Conservation (phyloP, 2,888 invertebrate genomes). For the Ichneumoninae sp. region DNA sequence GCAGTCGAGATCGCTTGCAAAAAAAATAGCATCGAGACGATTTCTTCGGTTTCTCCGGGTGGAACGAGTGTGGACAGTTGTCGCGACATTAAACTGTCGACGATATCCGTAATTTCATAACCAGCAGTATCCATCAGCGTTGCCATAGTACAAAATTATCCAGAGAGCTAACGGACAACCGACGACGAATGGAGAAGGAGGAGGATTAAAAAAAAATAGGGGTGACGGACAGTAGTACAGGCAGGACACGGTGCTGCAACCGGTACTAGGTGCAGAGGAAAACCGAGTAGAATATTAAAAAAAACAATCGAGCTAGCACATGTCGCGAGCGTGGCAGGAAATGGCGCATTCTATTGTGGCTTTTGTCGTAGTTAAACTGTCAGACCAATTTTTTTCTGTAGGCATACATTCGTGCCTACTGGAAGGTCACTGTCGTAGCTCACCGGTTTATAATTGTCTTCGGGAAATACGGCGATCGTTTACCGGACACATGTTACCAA, state of each 20-base stretch:
- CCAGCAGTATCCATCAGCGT: slow-evolving; percentile 57
- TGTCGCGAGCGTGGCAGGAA: slow-evolving; percentile 81
- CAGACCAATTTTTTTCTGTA: slow-evolving; percentile 78
- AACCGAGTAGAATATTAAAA: slow-evolving; percentile 52
- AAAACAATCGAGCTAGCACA: slow-evolving; percentile 74
- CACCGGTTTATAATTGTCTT: slow-evolving; percentile 71
- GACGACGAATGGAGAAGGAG: slow-evolving; percentile 50
- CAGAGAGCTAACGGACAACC: slow-evolving; percentile 11
- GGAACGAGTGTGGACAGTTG: slow-evolving; percentile 74
- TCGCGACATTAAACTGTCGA: slow-evolving; percentile 80
- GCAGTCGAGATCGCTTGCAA: not conserved
- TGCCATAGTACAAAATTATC: slow-evolving; percentile 47
- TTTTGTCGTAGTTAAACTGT: slow-evolving; percentile 84
- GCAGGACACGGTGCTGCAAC: slow-evolving; percentile 49
- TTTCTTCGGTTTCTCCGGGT: not conserved
- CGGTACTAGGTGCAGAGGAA: slow-evolving; percentile 61
- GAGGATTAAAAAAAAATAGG: slow-evolving; percentile 56
- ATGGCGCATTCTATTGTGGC: slow-evolving; percentile 83
- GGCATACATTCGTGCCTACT: slow-evolving; percentile 4
- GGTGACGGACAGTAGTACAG: slow-evolving; percentile 52
- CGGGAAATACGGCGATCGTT: slow-evolving; percentile 16
- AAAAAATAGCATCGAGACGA: not conserved
- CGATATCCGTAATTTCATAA: slow-evolving; percentile 82
- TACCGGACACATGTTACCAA: slow-evolving; percentile 35
- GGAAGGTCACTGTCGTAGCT: slow-evolving; percentile 57